Conservation (phyloP, 1,140 invertebrate genomes). For the Myzus persicae region DNA sequence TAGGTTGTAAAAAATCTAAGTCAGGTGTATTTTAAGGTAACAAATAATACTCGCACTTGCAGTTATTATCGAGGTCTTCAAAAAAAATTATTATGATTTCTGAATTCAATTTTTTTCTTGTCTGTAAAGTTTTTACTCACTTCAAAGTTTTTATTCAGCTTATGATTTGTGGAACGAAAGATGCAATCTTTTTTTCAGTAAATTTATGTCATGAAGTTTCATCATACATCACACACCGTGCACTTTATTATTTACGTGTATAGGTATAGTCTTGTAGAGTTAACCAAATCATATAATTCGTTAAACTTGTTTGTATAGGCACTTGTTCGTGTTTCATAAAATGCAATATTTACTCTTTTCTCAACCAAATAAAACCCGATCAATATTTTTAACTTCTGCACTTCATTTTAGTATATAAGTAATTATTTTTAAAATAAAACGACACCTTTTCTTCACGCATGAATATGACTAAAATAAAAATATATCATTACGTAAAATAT, state of each 20-base stretch:
- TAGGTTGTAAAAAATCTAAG: background rate
- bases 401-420: background rate
- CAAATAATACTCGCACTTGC: background rate
- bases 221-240: background rate
- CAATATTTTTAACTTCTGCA: background rate
- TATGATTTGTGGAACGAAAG: conserved; percentile 2
- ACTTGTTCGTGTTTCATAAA: background rate
- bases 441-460: background rate
- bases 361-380: background rate
- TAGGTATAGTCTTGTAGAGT: background rate
- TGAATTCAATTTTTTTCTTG: conserved; percentile 15
- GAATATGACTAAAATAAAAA: background rate
- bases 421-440: background rate
- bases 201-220: background rate
- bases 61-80: background rate
- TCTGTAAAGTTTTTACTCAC: background rate
- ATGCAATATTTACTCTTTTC: background rate
- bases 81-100: background rate
- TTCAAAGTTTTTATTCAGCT: background rate
- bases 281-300: background rate
- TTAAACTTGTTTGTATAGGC: background rate
- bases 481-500: background rate
- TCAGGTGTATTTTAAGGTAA: background rate
- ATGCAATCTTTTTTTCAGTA: background rate
- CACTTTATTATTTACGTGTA: background rate